Percentiles rank a stretch among this genome's conserved stretches.
Evolutionary conservation across 1,140 invertebrate species (phyloP).

Genomic region (Stegodyphus mimosarum): DNA sequence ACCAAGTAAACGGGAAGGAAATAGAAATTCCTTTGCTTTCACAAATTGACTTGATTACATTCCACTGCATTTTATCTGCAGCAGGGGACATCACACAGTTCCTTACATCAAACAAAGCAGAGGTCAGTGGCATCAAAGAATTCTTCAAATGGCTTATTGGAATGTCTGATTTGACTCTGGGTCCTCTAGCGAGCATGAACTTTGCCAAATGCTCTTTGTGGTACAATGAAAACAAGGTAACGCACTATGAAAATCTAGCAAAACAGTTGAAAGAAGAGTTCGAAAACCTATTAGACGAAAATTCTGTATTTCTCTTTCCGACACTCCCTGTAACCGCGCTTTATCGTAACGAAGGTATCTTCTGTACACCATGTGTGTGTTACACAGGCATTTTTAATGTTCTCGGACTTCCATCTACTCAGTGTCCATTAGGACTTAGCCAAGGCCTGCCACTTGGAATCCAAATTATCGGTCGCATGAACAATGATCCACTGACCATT

Average conservation of each 20-base stretch:
- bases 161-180: not conserved
- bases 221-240: not conserved
- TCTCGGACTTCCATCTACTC: constrained; percentile 69
- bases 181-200: not conserved
- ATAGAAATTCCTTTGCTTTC: not conserved
- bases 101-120: not conserved
- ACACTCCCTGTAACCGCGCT: constrained; percentile 82
- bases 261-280: constrained; percentile 64
- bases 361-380: constrained; percentile 85
- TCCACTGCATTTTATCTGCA: not conserved
- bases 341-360: constrained; percentile 83
- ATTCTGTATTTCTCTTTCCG: constrained; percentile 77
- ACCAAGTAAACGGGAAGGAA: not conserved
- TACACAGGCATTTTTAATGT: constrained; percentile 76
- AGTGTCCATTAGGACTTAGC: constrained; percentile 69
- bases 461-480: constrained; percentile 67
- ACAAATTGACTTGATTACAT: not conserved
- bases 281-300: constrained; percentile 78
- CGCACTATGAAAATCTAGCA: not conserved
- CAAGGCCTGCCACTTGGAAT: constrained; percentile 69
- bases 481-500: constrained; percentile 65
- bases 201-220: not conserved
- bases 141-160: not conserved
- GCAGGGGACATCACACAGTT: not conserved
- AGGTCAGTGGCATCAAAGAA: not conserved